These are phyloP conservation scores for Myocastor coypus DNA, from an alignment of 2,113 vertebrate genomes.

Conservation along the genomic window DNA sequence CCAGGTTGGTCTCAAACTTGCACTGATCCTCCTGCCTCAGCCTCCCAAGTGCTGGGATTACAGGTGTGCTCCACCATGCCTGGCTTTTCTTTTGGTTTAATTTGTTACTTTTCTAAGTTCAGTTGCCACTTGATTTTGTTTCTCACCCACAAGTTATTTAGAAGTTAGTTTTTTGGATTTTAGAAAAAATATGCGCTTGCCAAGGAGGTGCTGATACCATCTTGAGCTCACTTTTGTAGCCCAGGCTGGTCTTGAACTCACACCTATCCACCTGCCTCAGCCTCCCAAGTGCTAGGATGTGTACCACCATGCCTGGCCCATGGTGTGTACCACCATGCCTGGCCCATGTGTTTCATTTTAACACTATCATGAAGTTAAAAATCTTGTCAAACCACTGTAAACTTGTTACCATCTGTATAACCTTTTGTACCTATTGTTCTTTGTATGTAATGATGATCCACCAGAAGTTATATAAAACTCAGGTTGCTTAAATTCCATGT, in stretches of 20 bases:
- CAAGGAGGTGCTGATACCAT: too few species aligned
- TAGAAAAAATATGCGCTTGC: too few species aligned
- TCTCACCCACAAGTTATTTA: slow-evolving; percentile 12
- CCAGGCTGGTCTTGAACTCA: too few species aligned
- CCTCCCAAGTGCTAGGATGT: too few species aligned
- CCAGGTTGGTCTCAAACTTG: too few species aligned
- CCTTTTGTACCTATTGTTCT: slow-evolving; percentile 26
- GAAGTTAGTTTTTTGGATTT: background rate
- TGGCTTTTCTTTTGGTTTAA: background rate
- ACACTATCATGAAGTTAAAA: background rate
- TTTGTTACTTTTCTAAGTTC: slow-evolving; percentile 44
- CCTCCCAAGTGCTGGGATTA: too few species aligned
- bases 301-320: too few species aligned
- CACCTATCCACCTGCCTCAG: too few species aligned
- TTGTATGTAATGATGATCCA: background rate
- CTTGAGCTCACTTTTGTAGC: too few species aligned
- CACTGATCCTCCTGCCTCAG: too few species aligned
- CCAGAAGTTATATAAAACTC: background rate
- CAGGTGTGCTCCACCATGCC: too few species aligned
- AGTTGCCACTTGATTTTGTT: slow-evolving; percentile 37
- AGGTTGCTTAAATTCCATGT: background rate
- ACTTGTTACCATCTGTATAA: background rate
- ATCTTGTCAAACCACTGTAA: background rate
- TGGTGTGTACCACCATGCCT: background rate
- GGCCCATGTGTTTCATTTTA: background rate